Evolutionary conservation across 2,888 invertebrate genomes (phyloP).

Genomic region (Horisme vitalbata): DNA sequence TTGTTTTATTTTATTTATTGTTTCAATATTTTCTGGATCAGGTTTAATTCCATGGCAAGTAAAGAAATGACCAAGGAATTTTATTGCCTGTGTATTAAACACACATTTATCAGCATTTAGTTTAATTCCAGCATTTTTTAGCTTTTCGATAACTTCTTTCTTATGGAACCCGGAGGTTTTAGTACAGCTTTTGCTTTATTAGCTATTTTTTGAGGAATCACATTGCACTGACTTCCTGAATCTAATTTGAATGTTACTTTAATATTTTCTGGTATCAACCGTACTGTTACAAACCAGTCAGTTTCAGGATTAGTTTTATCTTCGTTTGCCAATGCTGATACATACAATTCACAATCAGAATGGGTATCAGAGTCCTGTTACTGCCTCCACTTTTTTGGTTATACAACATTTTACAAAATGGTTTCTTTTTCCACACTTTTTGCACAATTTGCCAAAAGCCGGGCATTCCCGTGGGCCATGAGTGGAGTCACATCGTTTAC

Average conservation of each 20-base stretch:
- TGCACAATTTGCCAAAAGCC: not conserved
- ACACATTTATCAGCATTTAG: no score
- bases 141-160: no score
- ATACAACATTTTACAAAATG: not conserved
- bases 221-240: not conserved
- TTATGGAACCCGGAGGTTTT: no score
- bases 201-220: no score
- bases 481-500: not conserved
- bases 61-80: no score
- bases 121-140: no score
- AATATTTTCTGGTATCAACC: no score
- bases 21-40: conserved; percentile 16
- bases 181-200: no score
- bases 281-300: no score
- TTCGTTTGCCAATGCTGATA: not conserved
- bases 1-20: conserved; percentile 17
- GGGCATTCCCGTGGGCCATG: conserved; percentile 1
- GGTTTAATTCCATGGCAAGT: no score
- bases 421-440: not conserved
- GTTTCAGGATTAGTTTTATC: no score
- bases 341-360: not conserved
- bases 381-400: not conserved
- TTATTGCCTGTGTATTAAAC: no score
- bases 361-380: not conserved
- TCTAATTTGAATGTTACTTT: not conserved